Conservation (phyloP, 2,797 vertebrate species). For the Meriones psammophilus region DNA sequence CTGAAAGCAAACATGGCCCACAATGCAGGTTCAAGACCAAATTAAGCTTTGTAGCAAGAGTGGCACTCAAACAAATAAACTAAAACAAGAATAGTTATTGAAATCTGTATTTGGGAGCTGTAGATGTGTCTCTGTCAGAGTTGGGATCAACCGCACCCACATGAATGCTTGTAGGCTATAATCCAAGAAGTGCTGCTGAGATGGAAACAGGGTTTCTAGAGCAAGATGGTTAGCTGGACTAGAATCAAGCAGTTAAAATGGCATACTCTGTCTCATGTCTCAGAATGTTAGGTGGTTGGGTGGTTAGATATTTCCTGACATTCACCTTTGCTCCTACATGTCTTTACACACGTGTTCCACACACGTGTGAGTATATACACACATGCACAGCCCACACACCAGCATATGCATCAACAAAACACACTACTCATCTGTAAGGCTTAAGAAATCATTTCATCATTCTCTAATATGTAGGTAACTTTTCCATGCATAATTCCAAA, state of each 20-base stretch:
- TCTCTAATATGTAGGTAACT: neutral
- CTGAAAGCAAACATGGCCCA: neutral
- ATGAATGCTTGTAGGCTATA: neutral
- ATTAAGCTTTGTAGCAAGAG: neutral
- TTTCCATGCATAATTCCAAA: neutral
- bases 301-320: neutral
- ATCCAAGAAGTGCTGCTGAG: too few relatives aligned
- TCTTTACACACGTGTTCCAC: rapidly evolving
- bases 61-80: neutral
- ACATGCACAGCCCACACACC: neutral
- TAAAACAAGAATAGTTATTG: neutral
- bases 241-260: neutral
- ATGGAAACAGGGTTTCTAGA: neutral
- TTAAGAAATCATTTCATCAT: neutral
- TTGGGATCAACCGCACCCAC: neutral
- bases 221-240: neutral
- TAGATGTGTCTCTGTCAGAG: neutral
- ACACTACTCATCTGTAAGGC: neutral
- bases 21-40: neutral
- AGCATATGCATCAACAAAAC: neutral
- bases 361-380: neutral
- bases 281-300: neutral
- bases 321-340: neutral
- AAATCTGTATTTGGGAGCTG: neutral
- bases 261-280: neutral